A percentile compares a stretch with the other conserved stretches of the same genome.
These are phyloP conservation scores for Rhyacophila brunnea DNA, from an alignment of 1,140 invertebrate species.

Conservation along the genomic window DNA sequence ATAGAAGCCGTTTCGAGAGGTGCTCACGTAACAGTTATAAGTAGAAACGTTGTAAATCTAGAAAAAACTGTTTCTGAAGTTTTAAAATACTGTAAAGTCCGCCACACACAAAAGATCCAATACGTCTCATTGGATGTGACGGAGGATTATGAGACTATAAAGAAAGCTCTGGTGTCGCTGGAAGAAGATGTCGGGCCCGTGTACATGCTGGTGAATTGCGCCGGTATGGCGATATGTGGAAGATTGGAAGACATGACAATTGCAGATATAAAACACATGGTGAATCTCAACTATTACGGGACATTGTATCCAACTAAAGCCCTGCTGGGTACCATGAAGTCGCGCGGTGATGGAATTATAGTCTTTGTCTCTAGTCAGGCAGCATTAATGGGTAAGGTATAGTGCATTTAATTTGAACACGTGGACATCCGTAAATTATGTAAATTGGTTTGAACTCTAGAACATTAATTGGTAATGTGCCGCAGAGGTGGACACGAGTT, in stretches of 20 bases:
- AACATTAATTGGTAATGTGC: no score
- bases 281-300: constrained; percentile 72
- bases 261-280: constrained; percentile 68
- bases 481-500: no score
- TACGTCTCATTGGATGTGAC: constrained; percentile 73
- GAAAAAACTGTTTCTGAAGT: constrained; percentile 62
- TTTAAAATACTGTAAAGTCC: constrained; percentile 38
- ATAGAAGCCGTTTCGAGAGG: constrained; percentile 73
- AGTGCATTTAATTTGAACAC: no score
- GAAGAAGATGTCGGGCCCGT: constrained; percentile 67
- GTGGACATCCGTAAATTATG: no score
- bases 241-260: constrained; percentile 79
- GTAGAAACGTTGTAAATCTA: constrained; percentile 73
- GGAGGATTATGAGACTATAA: constrained; percentile 61
- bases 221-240: constrained; percentile 77
- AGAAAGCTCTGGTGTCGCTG: constrained; percentile 60
- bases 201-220: constrained; percentile 89
- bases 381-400: constrained; percentile 73
- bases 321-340: constrained; percentile 70
- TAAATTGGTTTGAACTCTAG: no score
- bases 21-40: constrained; percentile 87
- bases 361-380: constrained; percentile 89
- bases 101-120: constrained; percentile 54
- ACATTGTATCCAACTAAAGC: constrained; percentile 70
- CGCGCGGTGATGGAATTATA: constrained; percentile 69